phyloP scores from a whole-genome alignment of 2,888 invertebrate genomes.

The Mylabris sibirica region DNA sequence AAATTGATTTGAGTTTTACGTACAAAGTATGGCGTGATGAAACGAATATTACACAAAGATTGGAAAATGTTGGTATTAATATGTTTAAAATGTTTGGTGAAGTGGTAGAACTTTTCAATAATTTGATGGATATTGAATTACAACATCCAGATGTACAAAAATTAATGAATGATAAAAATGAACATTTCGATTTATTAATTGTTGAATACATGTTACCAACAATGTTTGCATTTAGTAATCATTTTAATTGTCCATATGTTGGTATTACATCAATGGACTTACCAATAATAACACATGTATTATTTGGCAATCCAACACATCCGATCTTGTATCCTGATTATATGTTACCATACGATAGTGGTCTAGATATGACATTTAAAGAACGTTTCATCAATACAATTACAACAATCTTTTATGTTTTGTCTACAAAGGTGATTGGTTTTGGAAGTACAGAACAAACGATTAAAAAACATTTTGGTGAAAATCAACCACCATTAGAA shows the following conservation, averaged over 20 bases:
- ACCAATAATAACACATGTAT: too few species aligned
- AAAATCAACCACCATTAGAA: slow-evolving; percentile 36
- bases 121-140: slow-evolving; percentile 36
- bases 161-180: slow-evolving; percentile 49
- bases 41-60: not conserved
- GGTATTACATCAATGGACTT: too few species aligned
- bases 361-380: too few species aligned
- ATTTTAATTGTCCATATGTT: too few species aligned
- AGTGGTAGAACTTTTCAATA: not conserved
- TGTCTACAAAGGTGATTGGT: too few species aligned
- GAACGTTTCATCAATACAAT: too few species aligned
- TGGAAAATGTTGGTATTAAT: not conserved
- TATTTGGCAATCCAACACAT: too few species aligned
- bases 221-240: slow-evolving; percentile 44
- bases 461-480: slow-evolving; percentile 43
- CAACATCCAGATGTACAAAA: slow-evolving; percentile 41
- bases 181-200: slow-evolving; percentile 53
- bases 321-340: too few species aligned
- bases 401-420: not conserved
- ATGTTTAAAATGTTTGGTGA: not conserved
- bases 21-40: slow-evolving; percentile 28
- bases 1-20: slow-evolving; percentile 35
- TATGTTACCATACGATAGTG: too few species aligned
- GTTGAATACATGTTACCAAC: slow-evolving; percentile 45
- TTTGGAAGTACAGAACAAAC: slow-evolving; percentile 10